Base-by-base conservation (phyloP, 2,888 invertebrate genomes). In the Drosophila nigricruria region DNA sequence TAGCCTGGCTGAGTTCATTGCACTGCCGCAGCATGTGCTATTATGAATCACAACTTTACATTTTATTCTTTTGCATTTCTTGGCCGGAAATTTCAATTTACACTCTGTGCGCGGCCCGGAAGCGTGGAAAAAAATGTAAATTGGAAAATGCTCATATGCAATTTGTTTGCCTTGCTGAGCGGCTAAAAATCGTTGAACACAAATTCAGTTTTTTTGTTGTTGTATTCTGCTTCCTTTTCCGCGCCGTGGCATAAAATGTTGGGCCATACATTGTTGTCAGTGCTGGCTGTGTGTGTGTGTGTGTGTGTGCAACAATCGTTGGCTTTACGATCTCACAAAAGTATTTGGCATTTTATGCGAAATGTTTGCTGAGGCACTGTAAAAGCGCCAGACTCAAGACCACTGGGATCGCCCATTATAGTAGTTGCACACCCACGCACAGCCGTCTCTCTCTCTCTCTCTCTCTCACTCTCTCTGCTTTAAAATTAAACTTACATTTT, bases 91-190 rank as follows among this genome's bases (percentile, higher is more conserved):
- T 73, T 82, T 75, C 77, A 68, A 77, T 80, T 71, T 77, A 62
- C 67, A 56, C 75, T 53, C 40, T 52, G 36, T 30, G 74, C 63
- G 32, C 30, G 74, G 66, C 59, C 76, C 53, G 27, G 45, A 72
- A 72, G 82, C 73, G 72, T 47, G 69, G 27, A 50, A 66, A 76
- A 77, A 85, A 73, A 86, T 86, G 61, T 86, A 82, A 82, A 82
- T 85, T 85, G 82, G 75, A 82, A 82, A 82, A 82, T 82, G 81
- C 83, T 82, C 82, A 86, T 82, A 86, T 82, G 86, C 75, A 82
- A 82, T 82, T 86, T 82, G 82, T 80, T 82, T 80, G 78, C 69
- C 69, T 77, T 67, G 63, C 66, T 61, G 60, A 40, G 43, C 72
- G 53, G 72, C 68, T 68, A 65, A 61, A 61, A 72, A 77, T 73